Evolutionary conservation across 2,113 vertebrate genomes (phyloP).

Genomic region (Perca flavescens): DNA sequence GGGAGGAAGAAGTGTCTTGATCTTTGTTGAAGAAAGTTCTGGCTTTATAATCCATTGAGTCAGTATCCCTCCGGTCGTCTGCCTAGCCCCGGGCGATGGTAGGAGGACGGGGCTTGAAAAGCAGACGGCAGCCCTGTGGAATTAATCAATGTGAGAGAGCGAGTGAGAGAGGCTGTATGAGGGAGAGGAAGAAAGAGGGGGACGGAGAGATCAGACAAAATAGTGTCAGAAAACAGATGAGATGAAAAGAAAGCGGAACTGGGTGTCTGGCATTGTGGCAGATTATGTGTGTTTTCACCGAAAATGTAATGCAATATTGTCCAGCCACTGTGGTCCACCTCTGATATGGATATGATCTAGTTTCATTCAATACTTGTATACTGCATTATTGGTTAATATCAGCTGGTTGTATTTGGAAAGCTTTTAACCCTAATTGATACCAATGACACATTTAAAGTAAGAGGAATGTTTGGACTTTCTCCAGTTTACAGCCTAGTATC

Average conservation of each 20-base stretch:
- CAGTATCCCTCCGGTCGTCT: conserved; percentile 49
- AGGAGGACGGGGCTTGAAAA: conserved; percentile 64
- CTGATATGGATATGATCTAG: background rate
- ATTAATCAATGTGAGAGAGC: conserved; percentile 68
- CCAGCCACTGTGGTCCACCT: background rate
- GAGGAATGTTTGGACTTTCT: background rate
- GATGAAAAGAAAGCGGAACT: conserved; percentile 3
- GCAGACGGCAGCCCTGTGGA: conserved; percentile 64
- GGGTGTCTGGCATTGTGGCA: background rate
- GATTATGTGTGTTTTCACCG: background rate
- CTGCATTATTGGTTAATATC: background rate
- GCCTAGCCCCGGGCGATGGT: conserved; percentile 63
- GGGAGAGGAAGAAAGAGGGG: conserved; percentile 43
- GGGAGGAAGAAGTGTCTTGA: conserved; percentile 61
- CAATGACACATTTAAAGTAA: background rate
- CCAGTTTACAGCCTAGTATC: no score
- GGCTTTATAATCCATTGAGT: conserved; percentile 50
- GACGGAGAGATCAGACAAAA: conserved; percentile 54
- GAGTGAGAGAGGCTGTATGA: conserved; percentile 26
- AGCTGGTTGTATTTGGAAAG: background rate
- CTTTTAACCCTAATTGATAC: background rate
- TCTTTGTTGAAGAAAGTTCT: conserved; percentile 67
- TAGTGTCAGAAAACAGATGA: conserved; percentile 42
- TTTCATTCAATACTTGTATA: background rate
- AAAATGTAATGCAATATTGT: background rate